These are phyloP conservation scores for Dicyrtomina minuta DNA, from an alignment of 2,888 invertebrate species.

Conservation along the genomic window DNA sequence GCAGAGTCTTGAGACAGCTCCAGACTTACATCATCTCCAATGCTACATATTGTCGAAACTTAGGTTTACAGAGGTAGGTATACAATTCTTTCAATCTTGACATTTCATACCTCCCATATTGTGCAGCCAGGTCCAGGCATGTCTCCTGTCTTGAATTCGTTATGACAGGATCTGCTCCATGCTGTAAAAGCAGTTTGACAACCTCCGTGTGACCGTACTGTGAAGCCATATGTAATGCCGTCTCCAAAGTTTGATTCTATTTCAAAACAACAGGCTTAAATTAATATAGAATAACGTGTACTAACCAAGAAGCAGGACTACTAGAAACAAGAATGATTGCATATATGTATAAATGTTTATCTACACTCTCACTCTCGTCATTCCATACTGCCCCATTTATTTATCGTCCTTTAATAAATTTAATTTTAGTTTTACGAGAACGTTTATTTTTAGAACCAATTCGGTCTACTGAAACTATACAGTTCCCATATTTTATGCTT, in stretches of 20 bases:
- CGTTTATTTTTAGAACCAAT: no score
- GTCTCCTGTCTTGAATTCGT: slow-evolving; percentile 85
- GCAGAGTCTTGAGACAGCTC: background rate
- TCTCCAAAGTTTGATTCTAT: slow-evolving; percentile 85
- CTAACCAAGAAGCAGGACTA: slow-evolving; percentile 8
- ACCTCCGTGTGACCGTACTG: slow-evolving; percentile 89
- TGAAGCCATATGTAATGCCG: slow-evolving; percentile 88
- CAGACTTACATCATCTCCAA: background rate
- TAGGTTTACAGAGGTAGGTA: no score
- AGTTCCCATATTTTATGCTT: no score
- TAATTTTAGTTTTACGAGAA: no score
- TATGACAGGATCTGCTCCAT: slow-evolving; percentile 84
- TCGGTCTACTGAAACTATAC: no score
- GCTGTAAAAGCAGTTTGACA: slow-evolving; percentile 76
- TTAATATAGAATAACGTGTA: background rate
- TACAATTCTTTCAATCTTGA: slow-evolving; percentile 19
- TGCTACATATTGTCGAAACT: no score
- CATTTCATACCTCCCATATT: slow-evolving; percentile 72
- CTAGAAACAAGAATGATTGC: background rate
- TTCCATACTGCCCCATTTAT: no score
- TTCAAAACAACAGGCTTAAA: slow-evolving; percentile 50
- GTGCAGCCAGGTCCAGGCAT: slow-evolving; percentile 89
- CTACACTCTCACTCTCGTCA: background rate
- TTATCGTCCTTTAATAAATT: no score
- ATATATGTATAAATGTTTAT: background rate